These are phyloP conservation scores for Mormyrus iriodes DNA, from an alignment of 2,113 vertebrate species.

Conservation along the genomic window DNA sequence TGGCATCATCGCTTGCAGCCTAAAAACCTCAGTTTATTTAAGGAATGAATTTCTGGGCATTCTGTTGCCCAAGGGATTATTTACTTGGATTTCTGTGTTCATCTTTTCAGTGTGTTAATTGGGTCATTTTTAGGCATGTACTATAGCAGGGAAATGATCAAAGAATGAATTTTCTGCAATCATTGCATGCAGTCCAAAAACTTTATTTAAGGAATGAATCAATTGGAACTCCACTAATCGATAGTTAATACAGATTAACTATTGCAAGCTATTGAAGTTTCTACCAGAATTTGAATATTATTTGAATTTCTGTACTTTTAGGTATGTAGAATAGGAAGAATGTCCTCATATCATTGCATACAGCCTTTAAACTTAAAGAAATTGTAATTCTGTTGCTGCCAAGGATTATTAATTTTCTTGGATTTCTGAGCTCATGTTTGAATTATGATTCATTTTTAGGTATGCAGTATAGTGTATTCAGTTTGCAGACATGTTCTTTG, in stretches of 20 bases:
- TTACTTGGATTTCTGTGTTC: background rate
- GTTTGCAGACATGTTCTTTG: constrained; percentile 6
- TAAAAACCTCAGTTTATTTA: background rate
- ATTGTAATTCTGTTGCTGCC: background rate
- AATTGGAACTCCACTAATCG: background rate
- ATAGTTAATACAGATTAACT: too few species aligned
- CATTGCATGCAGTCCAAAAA: background rate
- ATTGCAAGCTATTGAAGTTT: too few species aligned
- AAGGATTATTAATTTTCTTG: background rate
- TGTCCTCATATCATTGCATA: background rate
- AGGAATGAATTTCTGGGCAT: background rate
- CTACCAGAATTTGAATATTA: too few species aligned
- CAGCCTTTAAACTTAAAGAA: background rate
- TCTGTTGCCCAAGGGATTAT: background rate
- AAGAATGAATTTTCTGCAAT: background rate
- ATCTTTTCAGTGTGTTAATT: background rate
- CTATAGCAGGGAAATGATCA: background rate
- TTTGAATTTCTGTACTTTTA: background rate
- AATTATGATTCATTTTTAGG: background rate
- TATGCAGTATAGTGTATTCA: background rate
- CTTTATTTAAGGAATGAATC: background rate
- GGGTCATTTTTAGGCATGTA: background rate
- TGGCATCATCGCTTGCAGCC: background rate
- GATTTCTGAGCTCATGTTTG: background rate
- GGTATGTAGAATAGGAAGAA: background rate